phyloP scores from a whole-genome alignment of 2,888 invertebrate species.

The Meteorus cinctellus region DNA sequence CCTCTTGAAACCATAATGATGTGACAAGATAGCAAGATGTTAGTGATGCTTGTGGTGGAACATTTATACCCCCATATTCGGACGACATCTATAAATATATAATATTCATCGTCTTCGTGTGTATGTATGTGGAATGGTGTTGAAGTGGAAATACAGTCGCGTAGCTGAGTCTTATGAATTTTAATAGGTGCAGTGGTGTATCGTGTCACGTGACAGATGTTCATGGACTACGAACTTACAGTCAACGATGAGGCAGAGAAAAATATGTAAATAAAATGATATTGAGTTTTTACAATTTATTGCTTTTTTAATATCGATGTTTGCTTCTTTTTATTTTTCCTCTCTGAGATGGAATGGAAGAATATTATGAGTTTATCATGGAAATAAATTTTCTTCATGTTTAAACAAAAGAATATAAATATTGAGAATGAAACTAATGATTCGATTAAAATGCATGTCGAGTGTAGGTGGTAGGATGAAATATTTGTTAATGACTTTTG shows the following conservation, averaged over 20 bases:
- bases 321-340: too few species aligned
- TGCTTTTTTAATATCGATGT: too few species aligned
- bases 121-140: slow-evolving; percentile 42
- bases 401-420: neutral
- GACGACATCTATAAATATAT: slow-evolving; percentile 60
- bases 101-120: slow-evolving; percentile 50
- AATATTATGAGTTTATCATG: neutral
- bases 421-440: slow-evolving; percentile 8
- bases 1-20: neutral
- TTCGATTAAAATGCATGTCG: slow-evolving; percentile 2
- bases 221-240: slow-evolving; percentile 48
- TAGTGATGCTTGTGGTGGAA: neutral
- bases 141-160: slow-evolving; percentile 58
- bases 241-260: neutral
- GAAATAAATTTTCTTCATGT: too few species aligned
- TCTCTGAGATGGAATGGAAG: neutral
- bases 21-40: neutral
- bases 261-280: neutral
- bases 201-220: slow-evolving; percentile 58
- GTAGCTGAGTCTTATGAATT: slow-evolving; percentile 63
- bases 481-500: slow-evolving; percentile 1
- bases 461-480: neutral
- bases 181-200: slow-evolving; percentile 59
- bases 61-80: slow-evolving; percentile 33
- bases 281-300: too few species aligned